Evolutionary conservation across 2,113 vertebrate species (phyloP).

Genomic region (Carettochelys insculpta): DNA sequence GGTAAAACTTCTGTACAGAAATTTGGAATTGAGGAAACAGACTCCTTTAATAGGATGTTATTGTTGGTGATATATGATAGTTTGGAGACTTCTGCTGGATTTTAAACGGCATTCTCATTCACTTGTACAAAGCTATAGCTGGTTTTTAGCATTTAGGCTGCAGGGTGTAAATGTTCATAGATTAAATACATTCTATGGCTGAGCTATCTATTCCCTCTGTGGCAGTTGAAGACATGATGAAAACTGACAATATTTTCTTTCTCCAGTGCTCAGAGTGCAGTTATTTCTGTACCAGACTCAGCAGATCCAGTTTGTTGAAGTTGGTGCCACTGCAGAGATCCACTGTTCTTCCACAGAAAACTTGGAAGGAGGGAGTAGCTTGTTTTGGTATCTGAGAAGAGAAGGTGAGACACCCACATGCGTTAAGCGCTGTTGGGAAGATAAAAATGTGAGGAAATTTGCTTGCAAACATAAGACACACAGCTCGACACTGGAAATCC

Average conservation of each 20-base stretch:
- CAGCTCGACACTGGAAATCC: background rate
- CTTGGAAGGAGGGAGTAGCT: too few species aligned
- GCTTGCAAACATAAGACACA: background rate
- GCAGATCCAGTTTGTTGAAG: background rate
- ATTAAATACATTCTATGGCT: background rate
- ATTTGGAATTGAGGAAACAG: background rate
- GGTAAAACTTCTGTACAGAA: background rate
- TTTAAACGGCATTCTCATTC: background rate
- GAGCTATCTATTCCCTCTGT: background rate
- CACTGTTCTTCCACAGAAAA: background rate
- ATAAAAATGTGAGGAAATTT: background rate
- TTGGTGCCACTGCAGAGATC: background rate
- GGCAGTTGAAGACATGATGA: background rate
- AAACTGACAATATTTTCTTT: background rate
- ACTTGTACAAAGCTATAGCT: background rate
- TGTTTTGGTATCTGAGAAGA: background rate
- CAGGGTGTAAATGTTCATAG: background rate
- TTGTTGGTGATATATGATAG: too few species aligned
- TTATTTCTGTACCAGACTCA: too few species aligned
- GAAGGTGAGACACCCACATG: background rate
- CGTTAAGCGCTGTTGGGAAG: background rate
- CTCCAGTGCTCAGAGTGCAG: background rate
- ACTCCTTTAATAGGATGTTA: too few species aligned
- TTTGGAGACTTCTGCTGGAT: background rate
- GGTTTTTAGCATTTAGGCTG: background rate